Base-by-base conservation (phyloP, 2,888 invertebrate genomes). In the Tinea semifulvella region DNA sequence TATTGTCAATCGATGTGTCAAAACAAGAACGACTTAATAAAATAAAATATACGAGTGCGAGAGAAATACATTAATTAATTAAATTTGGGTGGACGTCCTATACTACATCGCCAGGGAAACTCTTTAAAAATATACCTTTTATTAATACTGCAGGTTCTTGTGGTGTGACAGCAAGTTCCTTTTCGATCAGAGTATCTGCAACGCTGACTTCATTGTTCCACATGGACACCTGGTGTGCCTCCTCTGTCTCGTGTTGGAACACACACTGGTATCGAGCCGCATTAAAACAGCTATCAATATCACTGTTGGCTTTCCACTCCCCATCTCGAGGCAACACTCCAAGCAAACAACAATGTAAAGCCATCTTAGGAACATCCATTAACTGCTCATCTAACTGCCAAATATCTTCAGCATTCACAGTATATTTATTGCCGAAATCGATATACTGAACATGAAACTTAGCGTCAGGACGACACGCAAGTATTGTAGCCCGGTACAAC, bases 341-440 rank as follows among this genome's bases (percentile, higher is more conserved):
- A 25, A 80, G 68, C 43, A 93, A 67, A 0, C 85, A 76, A 58
- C 92, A 92, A 43, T 84, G 82, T 0, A 91, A 70, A 0, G 90
- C 90, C 82, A 91, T 88, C 43, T 84, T 85, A 0, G 92, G 90
- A 14, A 90, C 61, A 2, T 77, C 75, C 63, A 88, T 80, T 49
- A 90, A 84, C 48, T 85, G 83, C 39, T 76, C 81, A 53, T 91
- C 89, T 47, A 91, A 72, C 43, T 85, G 85, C 85, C 88, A 92
- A 17, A 91, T 84, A 53, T 89, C 87, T 47, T 72, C 80, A 0
- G 77, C 73, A 38, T 84, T 82, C 0, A 91, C 87, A 0, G 84
- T 69, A 27, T 87, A 85, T 45, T 83, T 83, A 56, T 91, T 91
- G 2, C 92, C 92, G 54, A 89, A 91, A 65, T 92, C 92, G 1